A percentile compares a stretch with the other conserved stretches of the same genome.
Evolutionary conservation across 2,113 vertebrate species (phyloP).

Genomic region (Gila orcuttii): DNA sequence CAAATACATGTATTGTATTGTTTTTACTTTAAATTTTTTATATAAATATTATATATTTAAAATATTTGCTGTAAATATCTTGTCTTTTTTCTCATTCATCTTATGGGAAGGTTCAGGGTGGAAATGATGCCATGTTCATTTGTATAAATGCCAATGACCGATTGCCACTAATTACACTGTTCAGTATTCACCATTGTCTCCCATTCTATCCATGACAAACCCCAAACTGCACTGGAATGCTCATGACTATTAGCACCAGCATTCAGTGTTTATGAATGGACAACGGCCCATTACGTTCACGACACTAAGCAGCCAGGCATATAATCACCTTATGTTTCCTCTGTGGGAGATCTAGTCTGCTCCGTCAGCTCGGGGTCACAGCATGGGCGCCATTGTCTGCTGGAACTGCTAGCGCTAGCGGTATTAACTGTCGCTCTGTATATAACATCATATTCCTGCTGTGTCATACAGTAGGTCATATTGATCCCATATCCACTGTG

Average conservation of each 20-base stretch:
- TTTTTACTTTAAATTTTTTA: neutral
- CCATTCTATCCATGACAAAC: slow-evolving; percentile 13
- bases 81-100: neutral
- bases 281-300: slow-evolving; percentile 36
- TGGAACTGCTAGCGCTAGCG: neutral
- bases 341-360: slow-evolving; percentile 33
- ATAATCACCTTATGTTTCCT: slow-evolving; percentile 40
- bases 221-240: neutral
- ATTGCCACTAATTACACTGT: neutral
- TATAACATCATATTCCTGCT: slow-evolving; percentile 17
- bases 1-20: too few species aligned
- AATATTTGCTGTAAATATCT: neutral
- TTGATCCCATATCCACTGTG: neutral
- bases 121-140: neutral
- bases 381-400: slow-evolving; percentile 19
- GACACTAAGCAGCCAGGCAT: slow-evolving; percentile 31
- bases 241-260: slow-evolving; percentile 6
- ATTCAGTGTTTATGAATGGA: slow-evolving; percentile 44
- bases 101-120: too few species aligned
- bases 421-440: neutral
- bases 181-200: slow-evolving; percentile 12
- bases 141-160: neutral
- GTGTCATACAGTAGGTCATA: neutral
- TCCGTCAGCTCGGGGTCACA: slow-evolving; percentile 20
- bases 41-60: neutral